Base-by-base conservation (phyloP, 2,888 invertebrate species). In the Brachyptera putata region DNA sequence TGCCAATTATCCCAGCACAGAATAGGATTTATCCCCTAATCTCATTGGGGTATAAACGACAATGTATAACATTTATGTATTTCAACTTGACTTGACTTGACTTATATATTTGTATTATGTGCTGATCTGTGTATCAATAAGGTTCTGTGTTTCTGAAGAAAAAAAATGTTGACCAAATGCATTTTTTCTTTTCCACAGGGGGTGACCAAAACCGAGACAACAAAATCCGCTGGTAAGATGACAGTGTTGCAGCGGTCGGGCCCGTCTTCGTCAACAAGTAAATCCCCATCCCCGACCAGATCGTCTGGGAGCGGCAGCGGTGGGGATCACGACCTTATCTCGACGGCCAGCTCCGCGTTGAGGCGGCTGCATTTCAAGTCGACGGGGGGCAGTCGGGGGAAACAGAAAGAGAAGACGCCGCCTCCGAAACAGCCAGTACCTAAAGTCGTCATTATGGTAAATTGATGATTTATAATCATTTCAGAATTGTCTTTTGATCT, bases 371-470 rank as follows among this genome's bases (percentile, higher is more conserved):
- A 85, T 75, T 85, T 85, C 76, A 81, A 81, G 72, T 83, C 84
- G 43, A 84, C 69, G 41, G 84, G 65, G 72, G 84, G 66, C 71
- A 74, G 63, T 63, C 60, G 61, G 26, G 56, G 60, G 56, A 61
- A 61, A 59, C 59, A 46, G 36, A 63, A 60, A 61, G 63, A 56
- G 62, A 62, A 56, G 56, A 64, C 59, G 26, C 61, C 58, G 61
- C 61, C 46, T 43, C 66, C 58, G 57, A 60, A 55, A 57, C 64
- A 30, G 71, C 58, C 63, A 24, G 61, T 65, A 25, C 66, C 66
- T n/a, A 65, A 89, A 80, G 86, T 90, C 70, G 86, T 90, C 69
- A 85, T 89, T 66, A 88, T 89, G 88, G n/a, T n/a, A n/a, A n/a
- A n/a, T n/a, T n/a, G n/a, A n/a, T n/a, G n/a, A n/a, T n/a, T n/a